These are phyloP conservation scores for Microplitis mediator DNA, from an alignment of 1,140 invertebrate genomes.

Conservation along the genomic window DNA sequence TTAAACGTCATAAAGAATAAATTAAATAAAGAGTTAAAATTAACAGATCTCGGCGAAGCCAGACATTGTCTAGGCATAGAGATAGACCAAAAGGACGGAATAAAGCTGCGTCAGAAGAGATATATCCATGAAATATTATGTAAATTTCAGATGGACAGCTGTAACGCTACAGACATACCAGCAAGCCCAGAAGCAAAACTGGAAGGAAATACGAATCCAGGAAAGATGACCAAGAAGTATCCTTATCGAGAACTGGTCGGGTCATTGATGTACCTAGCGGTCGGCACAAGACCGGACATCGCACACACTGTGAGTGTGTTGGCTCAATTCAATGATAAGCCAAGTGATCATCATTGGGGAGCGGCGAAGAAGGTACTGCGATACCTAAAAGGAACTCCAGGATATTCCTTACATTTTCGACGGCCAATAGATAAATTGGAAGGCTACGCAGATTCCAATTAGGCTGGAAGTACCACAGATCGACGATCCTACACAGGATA, in stretches of 20 bases:
- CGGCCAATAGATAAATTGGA: slow-evolving; percentile 5
- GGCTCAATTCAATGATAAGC: slow-evolving; percentile 15
- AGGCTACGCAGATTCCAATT: slow-evolving; percentile 42
- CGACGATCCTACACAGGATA: slow-evolving; percentile 42
- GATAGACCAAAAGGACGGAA: slow-evolving; percentile 10
- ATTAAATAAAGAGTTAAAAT: slow-evolving; percentile 13
- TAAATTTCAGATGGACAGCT: slow-evolving; percentile 17
- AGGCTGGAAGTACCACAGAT: slow-evolving; percentile 36
- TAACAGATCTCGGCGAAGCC: slow-evolving; percentile 26
- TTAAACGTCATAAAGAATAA: neutral
- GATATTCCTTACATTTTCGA: slow-evolving; percentile 30
- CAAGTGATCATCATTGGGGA: slow-evolving; percentile 35
- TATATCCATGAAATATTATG: slow-evolving; percentile 23
- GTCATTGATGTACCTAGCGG: slow-evolving; percentile 48
- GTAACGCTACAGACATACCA: neutral
- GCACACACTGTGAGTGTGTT: slow-evolving; percentile 43
- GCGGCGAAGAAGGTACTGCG: slow-evolving; percentile 44
- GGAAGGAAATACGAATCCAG: neutral
- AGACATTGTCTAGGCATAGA: slow-evolving; percentile 23
- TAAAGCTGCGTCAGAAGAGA: slow-evolving; percentile 17
- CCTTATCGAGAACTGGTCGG: slow-evolving; percentile 52
- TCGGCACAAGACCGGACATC: slow-evolving; percentile 50
- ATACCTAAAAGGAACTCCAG: slow-evolving; percentile 47
- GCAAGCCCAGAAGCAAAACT: slow-evolving; percentile 5
- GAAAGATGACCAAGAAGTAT: neutral